These are phyloP conservation scores for Drosophila flavopinicola DNA, from an alignment of 2,888 invertebrate genomes.

Conservation along the genomic window DNA sequence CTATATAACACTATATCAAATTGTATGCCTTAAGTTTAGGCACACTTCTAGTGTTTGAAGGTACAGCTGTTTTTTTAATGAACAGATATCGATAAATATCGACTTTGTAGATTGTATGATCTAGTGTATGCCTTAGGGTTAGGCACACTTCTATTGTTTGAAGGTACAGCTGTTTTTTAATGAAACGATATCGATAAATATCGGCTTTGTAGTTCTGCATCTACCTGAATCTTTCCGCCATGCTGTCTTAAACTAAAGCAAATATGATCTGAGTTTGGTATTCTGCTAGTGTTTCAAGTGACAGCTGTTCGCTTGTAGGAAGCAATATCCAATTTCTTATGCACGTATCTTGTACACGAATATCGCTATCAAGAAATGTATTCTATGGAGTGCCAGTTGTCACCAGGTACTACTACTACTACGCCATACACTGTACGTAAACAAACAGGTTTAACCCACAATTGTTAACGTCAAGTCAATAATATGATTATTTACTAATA, in stretches of 20 bases:
- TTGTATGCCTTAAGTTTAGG: too few relatives aligned
- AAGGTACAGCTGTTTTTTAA: neutral
- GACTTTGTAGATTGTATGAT: too few relatives aligned
- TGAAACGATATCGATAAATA: neutral
- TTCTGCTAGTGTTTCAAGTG: conserved; percentile 5
- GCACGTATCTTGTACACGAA: conserved; percentile 8
- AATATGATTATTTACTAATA: conserved; percentile 36
- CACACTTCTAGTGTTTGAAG: too few relatives aligned
- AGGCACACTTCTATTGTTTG: too few relatives aligned
- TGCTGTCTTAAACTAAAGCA: neutral
- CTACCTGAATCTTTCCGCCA: neutral
- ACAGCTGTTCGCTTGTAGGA: conserved; percentile 16
- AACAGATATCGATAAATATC: neutral
- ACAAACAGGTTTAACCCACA: conserved; percentile 56
- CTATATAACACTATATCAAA: too few relatives aligned
- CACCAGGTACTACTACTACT: conserved; percentile 7
- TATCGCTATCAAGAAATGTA: conserved; percentile 31
- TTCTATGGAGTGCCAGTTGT: conserved; percentile 8
- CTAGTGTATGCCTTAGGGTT: too few relatives aligned
- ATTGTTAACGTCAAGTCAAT: conserved; percentile 44
- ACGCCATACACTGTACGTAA: conserved; percentile 20
- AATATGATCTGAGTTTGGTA: conserved; percentile 3
- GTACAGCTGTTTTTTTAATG: neutral
- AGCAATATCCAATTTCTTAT: conserved; percentile 5
- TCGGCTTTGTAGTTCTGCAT: neutral